Base-by-base conservation (phyloP, 1,140 invertebrate genomes). In the Tetranychus urticae region DNA sequence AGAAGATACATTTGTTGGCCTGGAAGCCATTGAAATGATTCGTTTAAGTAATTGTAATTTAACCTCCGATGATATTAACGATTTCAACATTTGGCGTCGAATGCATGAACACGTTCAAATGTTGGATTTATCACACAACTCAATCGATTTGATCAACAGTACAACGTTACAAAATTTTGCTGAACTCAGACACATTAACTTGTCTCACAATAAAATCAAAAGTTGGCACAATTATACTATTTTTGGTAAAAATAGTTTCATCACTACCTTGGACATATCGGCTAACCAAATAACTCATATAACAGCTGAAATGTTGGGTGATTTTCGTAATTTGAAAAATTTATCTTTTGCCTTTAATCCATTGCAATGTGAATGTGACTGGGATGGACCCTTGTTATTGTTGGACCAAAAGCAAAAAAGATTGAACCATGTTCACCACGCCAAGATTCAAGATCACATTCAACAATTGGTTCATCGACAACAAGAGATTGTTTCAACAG, bases 401-500 rank as follows among this genome's bases (percentile, higher is more conserved):
- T 45, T 61, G 23, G 39, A 56, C 23, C 23, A 54, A 5, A 52
- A 45, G 1, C 34, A 61, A 23, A 55, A 45, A 33, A 39, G 31
- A 45, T 31, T 39, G n/a, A 37, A 35, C 42, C 52, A 31, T 33
- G 6, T 37, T 13, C 48, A 50, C 6, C 45, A 37, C 35, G 13
- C 14, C 6, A 31, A 56, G 1, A 73, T 98, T 93, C 72, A 89
- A 82, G 60, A 90, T 89, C 67, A 98, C 91, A 79, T 98, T 97
- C 57, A 99, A 75, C 12, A 94, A 94, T 73, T 98, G 94, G 75
- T 99, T 94, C 35, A 99, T 92, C 1, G 92, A 94, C 12, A 90
- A 94, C 6, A 99, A 75, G 61, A 99, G 76, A 75, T 97, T 91
- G 73, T 97, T 92, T 72, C 90, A 94, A 54, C 97, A 77, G 72